Evolutionary conservation across 2,888 invertebrate species (phyloP).

Genomic region (Diaprepes abbreviatus): DNA sequence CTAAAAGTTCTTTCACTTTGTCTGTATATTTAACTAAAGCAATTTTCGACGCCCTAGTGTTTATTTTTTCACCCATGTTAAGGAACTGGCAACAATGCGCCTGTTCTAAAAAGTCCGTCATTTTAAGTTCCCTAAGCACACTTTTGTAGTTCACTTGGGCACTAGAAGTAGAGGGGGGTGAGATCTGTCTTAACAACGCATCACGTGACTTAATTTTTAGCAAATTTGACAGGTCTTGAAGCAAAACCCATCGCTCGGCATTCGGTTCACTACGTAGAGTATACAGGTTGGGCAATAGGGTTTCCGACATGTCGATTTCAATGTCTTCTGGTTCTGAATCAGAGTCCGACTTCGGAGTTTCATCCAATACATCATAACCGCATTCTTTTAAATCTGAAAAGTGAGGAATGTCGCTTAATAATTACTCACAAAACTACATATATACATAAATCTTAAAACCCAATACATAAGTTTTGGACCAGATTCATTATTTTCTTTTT

Average conservation of each 20-base stretch:
- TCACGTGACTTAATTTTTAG: constrained; percentile 87
- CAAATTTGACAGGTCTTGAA: constrained; percentile 83
- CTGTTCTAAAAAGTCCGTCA: constrained; percentile 84
- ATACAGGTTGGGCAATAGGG: constrained; percentile 85
- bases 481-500: too few species aligned
- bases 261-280: constrained; percentile 76
- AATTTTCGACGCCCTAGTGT: constrained; percentile 85
- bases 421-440: too few species aligned
- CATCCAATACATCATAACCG: constrained; percentile 75
- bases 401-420: too few species aligned
- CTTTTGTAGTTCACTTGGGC: constrained; percentile 57
- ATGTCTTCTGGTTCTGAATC: constrained; percentile 72
- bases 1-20: constrained; percentile 84
- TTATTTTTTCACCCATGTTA: constrained; percentile 84
- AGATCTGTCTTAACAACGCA: constrained; percentile 81
- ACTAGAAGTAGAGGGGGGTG: constrained; percentile 68
- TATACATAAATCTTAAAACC: too few species aligned
- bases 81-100: constrained; percentile 85
- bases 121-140: constrained; percentile 79
- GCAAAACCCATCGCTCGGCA: constrained; percentile 83
- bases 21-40: constrained; percentile 88
- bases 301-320: constrained; percentile 86
- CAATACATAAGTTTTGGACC: too few species aligned
- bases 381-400: constrained; percentile 68
- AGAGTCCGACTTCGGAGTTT: constrained; percentile 70